These are phyloP conservation scores for Nautilus pompilius DNA, from an alignment of 1,140 invertebrate species.

Conservation along the genomic window DNA sequence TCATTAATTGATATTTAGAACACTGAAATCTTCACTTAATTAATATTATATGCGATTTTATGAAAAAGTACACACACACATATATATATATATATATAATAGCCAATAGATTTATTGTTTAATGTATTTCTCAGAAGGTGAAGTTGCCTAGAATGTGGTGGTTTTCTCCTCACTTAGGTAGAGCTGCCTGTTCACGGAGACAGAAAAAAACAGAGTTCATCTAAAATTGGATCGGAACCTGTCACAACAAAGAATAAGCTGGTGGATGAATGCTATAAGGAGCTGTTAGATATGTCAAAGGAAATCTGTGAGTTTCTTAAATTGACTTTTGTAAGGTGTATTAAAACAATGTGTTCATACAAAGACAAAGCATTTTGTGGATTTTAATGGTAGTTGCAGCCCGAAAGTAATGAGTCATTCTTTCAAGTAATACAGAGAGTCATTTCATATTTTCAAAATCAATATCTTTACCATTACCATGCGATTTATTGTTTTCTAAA, in stretches of 20 bases:
- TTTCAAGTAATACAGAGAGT: not conserved
- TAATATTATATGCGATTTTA: too few species aligned
- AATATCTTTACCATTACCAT: not conserved
- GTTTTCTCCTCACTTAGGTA: too few species aligned
- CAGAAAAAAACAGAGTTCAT: slow-evolving; percentile 32
- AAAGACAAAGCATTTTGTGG: not conserved
- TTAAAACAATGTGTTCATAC: not conserved
- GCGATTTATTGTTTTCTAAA: too few species aligned
- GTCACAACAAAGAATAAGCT: slow-evolving; percentile 36
- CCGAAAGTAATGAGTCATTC: not conserved
- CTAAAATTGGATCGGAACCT: slow-evolving; percentile 42
- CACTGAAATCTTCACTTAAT: too few species aligned
- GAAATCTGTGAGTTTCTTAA: slow-evolving; percentile 50
- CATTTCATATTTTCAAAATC: not conserved
- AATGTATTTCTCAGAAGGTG: too few species aligned
- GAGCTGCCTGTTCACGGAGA: slow-evolving; percentile 39
- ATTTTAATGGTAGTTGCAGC: not conserved
- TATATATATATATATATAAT: too few species aligned
- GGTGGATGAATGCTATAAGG: slow-evolving; percentile 47
- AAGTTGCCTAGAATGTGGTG: too few species aligned
- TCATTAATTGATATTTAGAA: too few species aligned
- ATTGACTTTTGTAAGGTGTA: not conserved
- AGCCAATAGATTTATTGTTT: too few species aligned
- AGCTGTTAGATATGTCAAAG: slow-evolving; percentile 40
- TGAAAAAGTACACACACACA: too few species aligned